phyloP scores from a whole-genome alignment of 2,888 invertebrate genomes.

The Temnothorax rugatulus region DNA sequence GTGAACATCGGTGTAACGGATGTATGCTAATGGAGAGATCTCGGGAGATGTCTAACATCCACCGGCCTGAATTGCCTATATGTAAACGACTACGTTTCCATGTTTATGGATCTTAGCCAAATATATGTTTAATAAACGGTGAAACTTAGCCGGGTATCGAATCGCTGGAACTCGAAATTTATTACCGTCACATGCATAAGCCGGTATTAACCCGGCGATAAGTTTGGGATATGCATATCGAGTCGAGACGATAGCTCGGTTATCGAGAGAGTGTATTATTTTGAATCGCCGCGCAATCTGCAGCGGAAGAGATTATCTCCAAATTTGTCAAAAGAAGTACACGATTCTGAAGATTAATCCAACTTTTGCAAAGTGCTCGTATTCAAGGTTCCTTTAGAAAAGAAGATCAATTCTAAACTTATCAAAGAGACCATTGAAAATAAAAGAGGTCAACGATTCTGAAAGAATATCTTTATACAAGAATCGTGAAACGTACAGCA shows the following conservation, averaged over 20 bases:
- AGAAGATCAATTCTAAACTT: background rate
- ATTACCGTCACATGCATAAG: conserved; percentile 43
- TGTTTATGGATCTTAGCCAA: conserved; percentile 31
- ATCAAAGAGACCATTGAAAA: background rate
- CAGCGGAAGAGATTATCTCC: conserved; percentile 4
- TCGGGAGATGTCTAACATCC: conserved; percentile 82
- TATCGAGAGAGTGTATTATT: conserved; percentile 39
- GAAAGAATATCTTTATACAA: background rate
- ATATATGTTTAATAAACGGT: conserved; percentile 51
- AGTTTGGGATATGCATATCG: conserved; percentile 48
- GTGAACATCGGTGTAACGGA: conserved; percentile 79
- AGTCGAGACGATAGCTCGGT: conserved; percentile 4
- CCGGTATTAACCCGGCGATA: conserved; percentile 47
- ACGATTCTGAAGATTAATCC: background rate
- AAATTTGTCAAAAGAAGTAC: background rate
- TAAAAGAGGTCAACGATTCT: background rate
- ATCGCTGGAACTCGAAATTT: conserved; percentile 56
- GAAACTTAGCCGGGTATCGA: conserved; percentile 58
- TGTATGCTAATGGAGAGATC: conserved; percentile 84
- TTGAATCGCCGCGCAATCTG: background rate
- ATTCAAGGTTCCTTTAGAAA: background rate
- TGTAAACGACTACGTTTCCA: conserved; percentile 64
- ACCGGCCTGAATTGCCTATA: conserved; percentile 78
- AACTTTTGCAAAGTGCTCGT: background rate
- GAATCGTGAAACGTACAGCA: background rate